These are phyloP conservation scores for Myiagra hebetior DNA, from an alignment of 2,113 vertebrate species.

Conservation along the genomic window DNA sequence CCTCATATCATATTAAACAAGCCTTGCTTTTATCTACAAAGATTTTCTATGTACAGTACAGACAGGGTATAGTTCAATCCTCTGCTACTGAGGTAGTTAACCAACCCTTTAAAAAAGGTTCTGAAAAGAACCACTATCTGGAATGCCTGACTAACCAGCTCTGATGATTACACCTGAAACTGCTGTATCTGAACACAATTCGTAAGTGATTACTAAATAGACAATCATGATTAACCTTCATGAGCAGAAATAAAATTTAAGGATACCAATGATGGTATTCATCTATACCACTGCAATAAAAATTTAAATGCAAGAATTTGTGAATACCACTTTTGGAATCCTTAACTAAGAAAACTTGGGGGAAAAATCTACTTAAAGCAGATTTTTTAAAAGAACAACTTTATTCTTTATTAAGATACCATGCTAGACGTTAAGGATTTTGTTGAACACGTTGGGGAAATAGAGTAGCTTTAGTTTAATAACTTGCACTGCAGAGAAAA, in stretches of 20 bases:
- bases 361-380: slow-evolving; percentile 84
- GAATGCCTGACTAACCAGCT: slow-evolving; percentile 99
- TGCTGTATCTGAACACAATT: slow-evolving; percentile 95
- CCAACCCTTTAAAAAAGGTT: slow-evolving; percentile 99
- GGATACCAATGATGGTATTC: slow-evolving; percentile 80
- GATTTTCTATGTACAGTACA: slow-evolving; percentile 99
- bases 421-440: slow-evolving; percentile 85
- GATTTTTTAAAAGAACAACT: slow-evolving; percentile 77
- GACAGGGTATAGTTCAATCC: slow-evolving; percentile 99
- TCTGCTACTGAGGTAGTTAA: slow-evolving; percentile 97
- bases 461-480: slow-evolving; percentile 86
- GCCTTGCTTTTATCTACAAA: slow-evolving; percentile 99
- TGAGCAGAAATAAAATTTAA: slow-evolving; percentile 81
- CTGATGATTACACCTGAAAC: slow-evolving; percentile 99
- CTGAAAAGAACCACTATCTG: slow-evolving; percentile 99
- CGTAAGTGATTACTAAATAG: slow-evolving; percentile 86
- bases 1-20: slow-evolving; percentile 99
- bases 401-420: slow-evolving; percentile 84
- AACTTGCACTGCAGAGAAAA: slow-evolving; percentile 88
- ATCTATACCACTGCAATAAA: slow-evolving; percentile 78
- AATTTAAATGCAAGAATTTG: slow-evolving; percentile 75
- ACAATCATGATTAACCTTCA: slow-evolving; percentile 95
- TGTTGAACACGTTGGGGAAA: slow-evolving; percentile 81
- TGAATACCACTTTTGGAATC: slow-evolving; percentile 80
- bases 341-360: slow-evolving; percentile 73